phyloP scores from a whole-genome alignment of 2,113 vertebrate species.

The Syngnathus typhle region DNA sequence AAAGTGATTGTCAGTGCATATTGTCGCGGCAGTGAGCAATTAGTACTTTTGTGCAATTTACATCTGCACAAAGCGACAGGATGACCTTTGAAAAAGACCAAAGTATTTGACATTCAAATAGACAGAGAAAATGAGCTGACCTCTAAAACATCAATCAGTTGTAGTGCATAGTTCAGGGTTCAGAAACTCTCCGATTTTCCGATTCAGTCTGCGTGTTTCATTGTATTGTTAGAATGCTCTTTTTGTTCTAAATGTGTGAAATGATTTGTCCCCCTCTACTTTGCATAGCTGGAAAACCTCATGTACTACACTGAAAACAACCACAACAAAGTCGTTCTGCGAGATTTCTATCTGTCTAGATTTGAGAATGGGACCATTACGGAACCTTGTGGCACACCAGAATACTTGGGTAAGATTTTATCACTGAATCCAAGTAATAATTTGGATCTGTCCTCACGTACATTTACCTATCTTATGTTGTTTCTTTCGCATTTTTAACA shows the following conservation, averaged over 20 bases:
- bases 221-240: neutral
- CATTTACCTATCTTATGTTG: neutral
- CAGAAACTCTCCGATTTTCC: neutral
- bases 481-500: neutral
- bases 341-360: conserved; percentile 80
- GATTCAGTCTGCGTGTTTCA: neutral
- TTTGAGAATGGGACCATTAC: conserved; percentile 80
- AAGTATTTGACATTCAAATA: neutral
- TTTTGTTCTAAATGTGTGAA: conserved; percentile 1
- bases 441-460: neutral
- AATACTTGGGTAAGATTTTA: conserved; percentile 72
- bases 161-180: neutral
- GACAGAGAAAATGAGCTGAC: neutral
- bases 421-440: neutral
- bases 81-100: neutral
- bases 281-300: conserved; percentile 77
- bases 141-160: neutral
- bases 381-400: conserved; percentile 81
- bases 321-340: conserved; percentile 80
- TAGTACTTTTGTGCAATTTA: neutral
- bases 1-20: neutral
- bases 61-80: neutral
- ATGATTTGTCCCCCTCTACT: neutral
- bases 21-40: neutral
- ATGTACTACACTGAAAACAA: conserved; percentile 84